phyloP scores from a whole-genome alignment of 2,797 vertebrate genomes.

The Leuciscus waleckii region DNA sequence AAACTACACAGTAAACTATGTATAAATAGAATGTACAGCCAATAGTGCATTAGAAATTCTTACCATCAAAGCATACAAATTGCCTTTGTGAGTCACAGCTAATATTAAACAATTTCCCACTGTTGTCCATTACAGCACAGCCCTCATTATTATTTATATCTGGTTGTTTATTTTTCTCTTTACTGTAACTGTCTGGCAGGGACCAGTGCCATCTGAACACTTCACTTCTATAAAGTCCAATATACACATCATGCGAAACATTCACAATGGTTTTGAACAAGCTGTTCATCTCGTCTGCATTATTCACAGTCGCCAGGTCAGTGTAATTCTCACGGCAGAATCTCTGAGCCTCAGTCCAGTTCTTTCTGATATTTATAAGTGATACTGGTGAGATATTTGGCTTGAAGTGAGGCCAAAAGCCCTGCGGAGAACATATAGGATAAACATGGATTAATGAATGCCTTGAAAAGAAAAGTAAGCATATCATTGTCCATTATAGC shows the following conservation, averaged over 20 bases:
- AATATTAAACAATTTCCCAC: constrained; percentile 68
- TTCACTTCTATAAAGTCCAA: constrained; percentile 69
- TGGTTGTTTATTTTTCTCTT: constrained; percentile 49
- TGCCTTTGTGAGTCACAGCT: constrained; percentile 54
- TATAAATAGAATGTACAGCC: not conserved
- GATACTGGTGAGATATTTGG: constrained; percentile 62
- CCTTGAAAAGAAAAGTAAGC: not conserved
- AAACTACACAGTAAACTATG: not conserved
- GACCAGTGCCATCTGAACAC: constrained; percentile 70
- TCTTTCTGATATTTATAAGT: constrained; percentile 55
- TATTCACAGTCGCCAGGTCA: constrained; percentile 71
- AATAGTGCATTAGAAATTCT: not conserved
- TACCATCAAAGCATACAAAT: constrained; percentile 54
- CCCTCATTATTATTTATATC: not conserved
- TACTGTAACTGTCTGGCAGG: constrained; percentile 25
- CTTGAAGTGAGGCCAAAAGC: constrained; percentile 50
- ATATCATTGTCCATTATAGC: not conserved
- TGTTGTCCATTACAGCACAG: constrained; percentile 68
- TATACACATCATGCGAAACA: constrained; percentile 61
- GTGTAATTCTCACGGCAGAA: constrained; percentile 66
- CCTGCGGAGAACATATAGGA: constrained; percentile 57
- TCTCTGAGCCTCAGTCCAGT: constrained; percentile 66
- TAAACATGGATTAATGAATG: not conserved
- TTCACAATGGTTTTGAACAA: constrained; percentile 44
- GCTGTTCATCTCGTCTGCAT: constrained; percentile 59